Conservation (phyloP, 2,797 vertebrate genomes). For the Poeciliopsis turneri region DNA sequence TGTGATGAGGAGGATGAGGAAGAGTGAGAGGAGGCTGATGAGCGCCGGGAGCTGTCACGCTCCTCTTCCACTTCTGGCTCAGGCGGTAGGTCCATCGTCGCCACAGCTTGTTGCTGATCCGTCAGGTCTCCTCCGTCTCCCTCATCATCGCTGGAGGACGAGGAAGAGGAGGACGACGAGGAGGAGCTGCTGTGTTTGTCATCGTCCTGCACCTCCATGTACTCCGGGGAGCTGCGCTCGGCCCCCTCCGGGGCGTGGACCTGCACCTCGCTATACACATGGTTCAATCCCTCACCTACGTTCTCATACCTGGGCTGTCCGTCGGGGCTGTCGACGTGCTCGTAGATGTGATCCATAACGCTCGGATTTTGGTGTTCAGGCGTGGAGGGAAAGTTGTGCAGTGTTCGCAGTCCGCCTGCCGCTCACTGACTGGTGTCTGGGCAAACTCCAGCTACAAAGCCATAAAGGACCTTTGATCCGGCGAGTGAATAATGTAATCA, state of each 20-base stretch:
- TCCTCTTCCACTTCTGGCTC: slow-evolving; percentile 17
- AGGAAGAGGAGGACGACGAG: slow-evolving; percentile 46
- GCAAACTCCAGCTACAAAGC: slow-evolving; percentile 64
- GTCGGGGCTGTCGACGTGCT: slow-evolving; percentile 33
- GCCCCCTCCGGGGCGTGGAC: slow-evolving; percentile 34
- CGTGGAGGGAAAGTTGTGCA: slow-evolving; percentile 18
- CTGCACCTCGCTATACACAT: slow-evolving; percentile 56
- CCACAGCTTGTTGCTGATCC: not conserved
- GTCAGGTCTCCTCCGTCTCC: not conserved
- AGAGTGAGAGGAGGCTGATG: slow-evolving; percentile 58
- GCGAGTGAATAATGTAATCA: slow-evolving; percentile 36
- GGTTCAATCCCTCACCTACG: slow-evolving; percentile 30
- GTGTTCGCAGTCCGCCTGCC: slow-evolving; percentile 37
- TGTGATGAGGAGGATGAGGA: slow-evolving; percentile 62
- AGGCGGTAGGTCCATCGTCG: not conserved
- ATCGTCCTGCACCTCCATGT: slow-evolving; percentile 62
- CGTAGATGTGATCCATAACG: slow-evolving; percentile 66
- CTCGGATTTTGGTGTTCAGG: not conserved
- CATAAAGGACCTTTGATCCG: slow-evolving; percentile 75
- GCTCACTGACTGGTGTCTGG: slow-evolving; percentile 37
- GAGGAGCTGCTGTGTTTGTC: slow-evolving; percentile 21
- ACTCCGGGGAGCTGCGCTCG: slow-evolving; percentile 55
- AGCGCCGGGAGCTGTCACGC: slow-evolving; percentile 57
- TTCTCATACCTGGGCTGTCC: slow-evolving; percentile 24
- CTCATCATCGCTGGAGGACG: slow-evolving; percentile 42